Conservation (phyloP, 2,797 vertebrate species). For the Phylloscopus collybita region DNA sequence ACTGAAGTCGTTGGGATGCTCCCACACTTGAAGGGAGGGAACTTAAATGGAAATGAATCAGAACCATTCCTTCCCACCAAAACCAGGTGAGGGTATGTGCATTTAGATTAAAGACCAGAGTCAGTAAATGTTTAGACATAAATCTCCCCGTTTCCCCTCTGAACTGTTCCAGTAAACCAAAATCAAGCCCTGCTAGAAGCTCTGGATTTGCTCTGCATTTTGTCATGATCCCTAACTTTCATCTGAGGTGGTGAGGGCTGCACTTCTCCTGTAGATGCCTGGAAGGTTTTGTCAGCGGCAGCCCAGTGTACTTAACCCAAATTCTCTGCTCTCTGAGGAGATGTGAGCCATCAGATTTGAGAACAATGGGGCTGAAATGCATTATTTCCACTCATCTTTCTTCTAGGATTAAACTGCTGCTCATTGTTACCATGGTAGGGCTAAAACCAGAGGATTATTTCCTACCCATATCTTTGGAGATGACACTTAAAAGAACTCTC, state of each 20-base stretch:
- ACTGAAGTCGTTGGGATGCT: neutral
- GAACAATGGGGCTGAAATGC: neutral
- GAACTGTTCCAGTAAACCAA: neutral
- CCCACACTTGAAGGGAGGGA: neutral
- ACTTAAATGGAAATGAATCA: neutral
- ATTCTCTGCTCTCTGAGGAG: slow-evolving; percentile 4
- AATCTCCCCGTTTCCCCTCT: neutral
- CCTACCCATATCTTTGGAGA: neutral
- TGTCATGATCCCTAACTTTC: neutral
- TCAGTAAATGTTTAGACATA: neutral
- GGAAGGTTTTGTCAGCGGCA: neutral
- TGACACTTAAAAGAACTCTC: neutral
- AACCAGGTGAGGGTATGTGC: accelerated
- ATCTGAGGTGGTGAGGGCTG: neutral
- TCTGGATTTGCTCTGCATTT: neutral
- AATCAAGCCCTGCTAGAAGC: neutral
- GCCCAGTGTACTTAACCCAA: slow-evolving; percentile 18
- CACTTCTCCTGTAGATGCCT: neutral
- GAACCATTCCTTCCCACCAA: neutral
- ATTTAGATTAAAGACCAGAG: neutral
- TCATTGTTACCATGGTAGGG: neutral
- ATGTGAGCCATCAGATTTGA: neutral
- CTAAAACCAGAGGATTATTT: slow-evolving; percentile 24
- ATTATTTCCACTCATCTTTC: slow-evolving; percentile 37
- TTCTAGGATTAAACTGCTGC: slow-evolving; percentile 6